These are phyloP conservation scores for Nematostella vectensis DNA, from an alignment of 92 coral and sea anemone species.

Conservation along the genomic window DNA sequence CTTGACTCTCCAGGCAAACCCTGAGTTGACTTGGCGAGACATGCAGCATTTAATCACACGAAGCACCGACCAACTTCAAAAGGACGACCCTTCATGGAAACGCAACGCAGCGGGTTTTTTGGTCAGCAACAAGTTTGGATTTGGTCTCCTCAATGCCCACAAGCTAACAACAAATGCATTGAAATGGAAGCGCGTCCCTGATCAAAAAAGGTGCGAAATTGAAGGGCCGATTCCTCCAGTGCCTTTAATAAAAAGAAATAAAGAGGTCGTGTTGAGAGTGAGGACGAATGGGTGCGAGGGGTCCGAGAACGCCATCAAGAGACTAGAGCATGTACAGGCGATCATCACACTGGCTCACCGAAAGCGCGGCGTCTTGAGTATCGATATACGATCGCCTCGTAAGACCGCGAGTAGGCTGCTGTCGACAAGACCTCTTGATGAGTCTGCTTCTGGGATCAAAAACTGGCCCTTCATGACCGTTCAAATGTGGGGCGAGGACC, in stretches of 20 bases:
- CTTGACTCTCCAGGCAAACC: slow-evolving; percentile 59
- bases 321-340: slow-evolving; percentile 54
- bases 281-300: slow-evolving; percentile 37
- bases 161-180: slow-evolving; percentile 41
- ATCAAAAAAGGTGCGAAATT: slow-evolving; percentile 26
- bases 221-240: slow-evolving; percentile 2
- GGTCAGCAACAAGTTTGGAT: slow-evolving; percentile 55
- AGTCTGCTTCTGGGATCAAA: slow-evolving; percentile 36
- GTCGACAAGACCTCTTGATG: slow-evolving; percentile 39
- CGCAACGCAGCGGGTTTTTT: slow-evolving; percentile 53
- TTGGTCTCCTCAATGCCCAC: slow-evolving; percentile 57
- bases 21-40: slow-evolving; percentile 72
- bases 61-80: slow-evolving; percentile 40
- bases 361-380: slow-evolving; percentile 52
- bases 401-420: slow-evolving; percentile 39
- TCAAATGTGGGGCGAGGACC: slow-evolving; percentile 68
- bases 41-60: slow-evolving; percentile 51
- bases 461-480: slow-evolving; percentile 69
- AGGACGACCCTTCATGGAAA: slow-evolving; percentile 42
- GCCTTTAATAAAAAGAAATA: slow-evolving; percentile 2
- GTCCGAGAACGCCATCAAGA: slow-evolving; percentile 27
- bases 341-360: slow-evolving; percentile 47
- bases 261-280: slow-evolving; percentile 8
- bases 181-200: slow-evolving; percentile 62
- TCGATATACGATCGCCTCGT: slow-evolving; percentile 39